These are phyloP conservation scores for Eulemur mongoz DNA, from an alignment of 2,797 vertebrate species.

Conservation along the genomic window DNA sequence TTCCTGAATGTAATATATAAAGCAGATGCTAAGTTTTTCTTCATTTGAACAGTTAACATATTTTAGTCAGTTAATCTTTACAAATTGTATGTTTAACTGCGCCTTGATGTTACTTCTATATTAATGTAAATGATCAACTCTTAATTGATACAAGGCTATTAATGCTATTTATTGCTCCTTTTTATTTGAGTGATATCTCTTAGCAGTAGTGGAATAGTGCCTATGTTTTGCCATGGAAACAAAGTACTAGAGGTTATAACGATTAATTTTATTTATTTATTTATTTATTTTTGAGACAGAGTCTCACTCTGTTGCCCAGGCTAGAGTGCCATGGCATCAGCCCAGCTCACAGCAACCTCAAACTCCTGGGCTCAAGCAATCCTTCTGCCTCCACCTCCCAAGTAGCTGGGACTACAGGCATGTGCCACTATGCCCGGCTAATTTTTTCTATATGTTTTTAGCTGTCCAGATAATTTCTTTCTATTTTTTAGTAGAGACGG, in stretches of 20 bases:
- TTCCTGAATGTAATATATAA: not conserved
- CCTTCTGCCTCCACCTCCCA: too few species aligned
- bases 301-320: too few species aligned
- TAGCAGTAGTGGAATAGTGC: not conserved
- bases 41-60: not conserved
- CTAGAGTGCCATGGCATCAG: too few species aligned
- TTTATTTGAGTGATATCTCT: slow-evolving; percentile 8
- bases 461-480: too few species aligned
- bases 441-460: too few species aligned
- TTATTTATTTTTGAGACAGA: too few species aligned
- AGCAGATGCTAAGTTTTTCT: not conserved
- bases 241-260: not conserved
- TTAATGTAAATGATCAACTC: not conserved
- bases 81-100: not conserved
- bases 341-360: too few species aligned
- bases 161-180: not conserved
- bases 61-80: slow-evolving; percentile 9
- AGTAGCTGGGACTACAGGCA: too few species aligned
- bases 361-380: too few species aligned
- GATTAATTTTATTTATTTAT: not conserved
- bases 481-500: too few species aligned
- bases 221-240: not conserved
- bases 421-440: too few species aligned
- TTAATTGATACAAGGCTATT: slow-evolving; percentile 7
- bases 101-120: not conserved